Evolutionary conservation across 2,797 vertebrate species (phyloP).

Genomic region (Megaceryle alcyon): DNA sequence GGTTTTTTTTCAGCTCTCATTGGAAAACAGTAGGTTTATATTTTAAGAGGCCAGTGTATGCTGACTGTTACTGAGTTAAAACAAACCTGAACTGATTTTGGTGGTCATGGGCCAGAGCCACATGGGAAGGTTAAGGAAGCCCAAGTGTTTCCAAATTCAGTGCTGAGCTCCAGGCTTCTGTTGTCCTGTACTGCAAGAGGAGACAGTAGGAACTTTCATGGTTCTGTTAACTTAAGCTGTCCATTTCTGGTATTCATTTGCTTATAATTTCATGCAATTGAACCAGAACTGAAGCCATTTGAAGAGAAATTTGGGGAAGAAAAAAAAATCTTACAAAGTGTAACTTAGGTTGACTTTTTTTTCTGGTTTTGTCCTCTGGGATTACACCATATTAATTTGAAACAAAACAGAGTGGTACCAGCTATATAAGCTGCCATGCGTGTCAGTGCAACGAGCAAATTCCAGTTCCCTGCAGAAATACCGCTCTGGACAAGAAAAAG

Average conservation of each 20-base stretch:
- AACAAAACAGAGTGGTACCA: not conserved
- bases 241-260: not conserved
- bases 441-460: not conserved
- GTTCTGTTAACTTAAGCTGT: not conserved
- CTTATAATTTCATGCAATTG: not conserved
- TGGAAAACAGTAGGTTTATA: constrained; percentile 2
- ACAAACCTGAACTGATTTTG: not conserved
- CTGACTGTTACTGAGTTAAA: constrained; percentile 10
- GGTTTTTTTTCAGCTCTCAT: not conserved
- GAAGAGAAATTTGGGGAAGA: too few relatives aligned
- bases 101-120: not conserved
- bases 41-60: not conserved
- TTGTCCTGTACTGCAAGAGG: not conserved
- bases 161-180: not conserved
- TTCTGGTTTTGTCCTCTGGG: not conserved
- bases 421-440: not conserved
- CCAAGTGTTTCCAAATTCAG: not conserved
- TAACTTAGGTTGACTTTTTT: not conserved
- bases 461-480: not conserved
- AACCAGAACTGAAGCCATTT: not conserved
- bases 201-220: not conserved
- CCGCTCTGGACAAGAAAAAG: not conserved
- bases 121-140: not conserved
- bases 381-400: not conserved
- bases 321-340: too few relatives aligned